Evolutionary conservation across 2,113 vertebrate species (phyloP).

Genomic region (Xenus cinereus): DNA sequence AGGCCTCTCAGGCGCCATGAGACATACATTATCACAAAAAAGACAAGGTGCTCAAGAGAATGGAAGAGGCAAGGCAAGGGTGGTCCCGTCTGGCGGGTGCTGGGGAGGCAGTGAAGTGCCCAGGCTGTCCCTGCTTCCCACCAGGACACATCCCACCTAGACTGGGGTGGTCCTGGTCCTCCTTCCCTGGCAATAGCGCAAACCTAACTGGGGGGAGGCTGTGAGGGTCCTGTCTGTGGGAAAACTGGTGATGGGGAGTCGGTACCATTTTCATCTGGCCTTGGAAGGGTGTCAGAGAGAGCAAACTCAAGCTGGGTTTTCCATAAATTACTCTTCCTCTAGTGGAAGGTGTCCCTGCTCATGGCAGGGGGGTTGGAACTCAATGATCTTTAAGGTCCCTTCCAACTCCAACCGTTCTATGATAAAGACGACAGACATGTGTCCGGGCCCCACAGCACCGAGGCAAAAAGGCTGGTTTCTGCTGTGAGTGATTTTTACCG

Average conservation of each 20-base stretch:
- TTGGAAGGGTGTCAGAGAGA: neutral
- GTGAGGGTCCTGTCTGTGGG: neutral
- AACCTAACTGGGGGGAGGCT: neutral
- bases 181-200: fast-evolving
- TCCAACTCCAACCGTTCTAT: too few species aligned
- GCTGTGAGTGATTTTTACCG: neutral
- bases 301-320: neutral
- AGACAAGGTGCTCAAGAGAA: neutral
- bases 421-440: fast-evolving
- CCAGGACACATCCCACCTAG: neutral
- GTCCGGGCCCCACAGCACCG: neutral
- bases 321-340: neutral
- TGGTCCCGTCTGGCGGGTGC: neutral
- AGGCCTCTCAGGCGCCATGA: neutral
- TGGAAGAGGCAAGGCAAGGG: neutral
- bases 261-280: neutral
- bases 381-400: too few species aligned
- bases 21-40: neutral
- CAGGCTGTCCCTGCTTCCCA: neutral
- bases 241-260: neutral
- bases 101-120: neutral
- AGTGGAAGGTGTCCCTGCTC: too few species aligned
- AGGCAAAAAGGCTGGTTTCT: neutral
- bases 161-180: neutral
- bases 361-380: too few species aligned